Evolutionary conservation across 2,888 invertebrate genomes (phyloP).

Genomic region (Cheilosia pagana): DNA sequence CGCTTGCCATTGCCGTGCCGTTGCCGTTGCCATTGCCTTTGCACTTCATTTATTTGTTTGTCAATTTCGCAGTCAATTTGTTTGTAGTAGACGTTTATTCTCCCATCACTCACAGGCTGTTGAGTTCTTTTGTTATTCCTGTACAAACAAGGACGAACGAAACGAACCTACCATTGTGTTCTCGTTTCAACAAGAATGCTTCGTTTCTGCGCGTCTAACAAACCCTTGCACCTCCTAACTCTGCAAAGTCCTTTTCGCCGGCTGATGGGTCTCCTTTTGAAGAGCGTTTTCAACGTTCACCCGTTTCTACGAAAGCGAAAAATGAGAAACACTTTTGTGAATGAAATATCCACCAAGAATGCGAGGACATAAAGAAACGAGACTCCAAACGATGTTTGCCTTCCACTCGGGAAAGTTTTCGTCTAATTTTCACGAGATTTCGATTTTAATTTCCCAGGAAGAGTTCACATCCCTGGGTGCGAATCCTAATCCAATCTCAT

Average conservation of each 20-base stretch:
- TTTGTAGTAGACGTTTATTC: conserved; percentile 69
- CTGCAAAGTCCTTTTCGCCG: conserved; percentile 1
- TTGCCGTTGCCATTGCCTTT: conserved; percentile 42
- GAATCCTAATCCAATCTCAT: conserved; percentile 39
- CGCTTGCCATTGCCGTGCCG: background rate
- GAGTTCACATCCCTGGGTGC: background rate
- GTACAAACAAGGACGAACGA: conserved; percentile 41
- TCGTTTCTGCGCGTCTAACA: conserved; percentile 19
- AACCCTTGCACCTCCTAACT: conserved; percentile 37
- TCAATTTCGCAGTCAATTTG: conserved; percentile 74
- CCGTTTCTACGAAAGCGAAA: background rate
- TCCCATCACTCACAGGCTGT: conserved; percentile 71
- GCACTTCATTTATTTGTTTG: conserved; percentile 74
- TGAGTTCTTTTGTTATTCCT: conserved; percentile 60
- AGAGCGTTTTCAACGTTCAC: background rate
- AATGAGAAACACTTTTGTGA: no score
- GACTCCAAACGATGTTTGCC: conserved; percentile 38
- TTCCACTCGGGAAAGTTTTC: conserved; percentile 21
- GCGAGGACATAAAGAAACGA: conserved; percentile 12
- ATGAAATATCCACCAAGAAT: no score
- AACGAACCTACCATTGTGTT: conserved; percentile 18
- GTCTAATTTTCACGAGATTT: background rate
- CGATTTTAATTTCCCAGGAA: background rate
- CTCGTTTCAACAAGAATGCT: conserved; percentile 1
- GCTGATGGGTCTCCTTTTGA: background rate